A percentile compares a stretch with the other conserved stretches of the same genome.
phyloP scores from a whole-genome alignment of 1,140 invertebrate species.

The Lordiphosa mommai region DNA sequence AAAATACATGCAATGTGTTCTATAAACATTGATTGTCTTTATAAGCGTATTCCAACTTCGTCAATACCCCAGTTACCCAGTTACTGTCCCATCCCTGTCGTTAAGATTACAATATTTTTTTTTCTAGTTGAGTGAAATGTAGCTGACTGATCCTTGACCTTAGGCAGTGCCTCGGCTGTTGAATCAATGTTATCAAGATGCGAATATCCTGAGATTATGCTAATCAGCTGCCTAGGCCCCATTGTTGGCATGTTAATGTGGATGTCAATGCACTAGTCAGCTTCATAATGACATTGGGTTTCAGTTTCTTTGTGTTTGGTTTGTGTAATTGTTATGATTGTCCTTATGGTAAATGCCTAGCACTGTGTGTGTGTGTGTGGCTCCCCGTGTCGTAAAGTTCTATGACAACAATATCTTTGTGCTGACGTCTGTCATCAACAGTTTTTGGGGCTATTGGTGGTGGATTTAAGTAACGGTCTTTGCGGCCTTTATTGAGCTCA shows the following conservation, averaged over 20 bases:
- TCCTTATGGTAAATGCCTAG: slow-evolving; percentile 3
- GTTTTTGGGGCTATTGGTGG: too few relatives aligned
- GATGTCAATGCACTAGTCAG: background rate
- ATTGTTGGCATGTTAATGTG: background rate
- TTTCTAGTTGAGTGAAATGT: slow-evolving; percentile 6
- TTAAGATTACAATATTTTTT: background rate
- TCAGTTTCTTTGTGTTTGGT: slow-evolving; percentile 10
- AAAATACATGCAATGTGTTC: too few relatives aligned
- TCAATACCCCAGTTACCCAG: too few relatives aligned
- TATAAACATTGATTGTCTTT: too few relatives aligned
- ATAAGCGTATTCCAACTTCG: too few relatives aligned
- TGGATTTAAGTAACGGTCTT: too few relatives aligned
- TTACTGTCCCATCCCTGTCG: too few relatives aligned
- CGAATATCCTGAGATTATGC: slow-evolving; percentile 26
- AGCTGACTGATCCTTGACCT: slow-evolving; percentile 19
- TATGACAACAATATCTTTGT: too few relatives aligned
- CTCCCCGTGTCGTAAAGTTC: too few relatives aligned
- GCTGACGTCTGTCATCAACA: too few relatives aligned
- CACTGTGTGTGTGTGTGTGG: too few relatives aligned
- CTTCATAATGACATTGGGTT: slow-evolving; percentile 4
- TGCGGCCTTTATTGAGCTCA: too few relatives aligned
- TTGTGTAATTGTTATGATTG: slow-evolving; percentile 30
- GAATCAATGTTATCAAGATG: slow-evolving; percentile 16
- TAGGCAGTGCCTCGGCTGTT: background rate
- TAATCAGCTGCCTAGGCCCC: slow-evolving; percentile 15